A percentile compares a stretch with the other conserved stretches of the same genome.
Evolutionary conservation across 2,113 vertebrate genomes (phyloP).

Genomic region (Erythrocebus patas): DNA sequence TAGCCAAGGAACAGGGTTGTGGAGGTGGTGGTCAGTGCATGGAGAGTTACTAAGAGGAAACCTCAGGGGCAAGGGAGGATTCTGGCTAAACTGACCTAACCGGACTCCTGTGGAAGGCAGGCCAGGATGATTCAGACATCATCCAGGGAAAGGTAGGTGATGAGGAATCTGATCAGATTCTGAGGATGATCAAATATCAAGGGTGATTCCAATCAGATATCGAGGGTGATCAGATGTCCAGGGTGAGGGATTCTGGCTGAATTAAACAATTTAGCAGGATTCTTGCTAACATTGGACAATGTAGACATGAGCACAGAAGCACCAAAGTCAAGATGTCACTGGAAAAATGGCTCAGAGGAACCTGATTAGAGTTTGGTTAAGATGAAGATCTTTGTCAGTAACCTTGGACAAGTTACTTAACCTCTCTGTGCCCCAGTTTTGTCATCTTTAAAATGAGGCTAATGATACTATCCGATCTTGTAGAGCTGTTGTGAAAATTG

Average conservation of each 20-base stretch:
- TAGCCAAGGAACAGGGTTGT: background rate
- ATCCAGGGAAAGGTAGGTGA: no score
- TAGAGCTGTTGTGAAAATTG: background rate
- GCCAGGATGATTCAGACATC: background rate
- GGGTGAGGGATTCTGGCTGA: background rate
- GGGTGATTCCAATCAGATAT: background rate
- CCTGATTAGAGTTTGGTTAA: background rate
- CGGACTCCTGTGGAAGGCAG: background rate
- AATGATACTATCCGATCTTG: background rate
- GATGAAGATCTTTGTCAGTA: background rate
- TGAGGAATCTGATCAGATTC: background rate
- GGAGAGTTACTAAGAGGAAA: background rate
- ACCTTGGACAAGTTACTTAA: background rate
- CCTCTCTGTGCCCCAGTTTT: background rate
- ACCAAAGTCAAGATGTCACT: background rate
- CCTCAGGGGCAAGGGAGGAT: background rate
- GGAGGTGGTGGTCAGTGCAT: background rate
- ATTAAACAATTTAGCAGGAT: background rate
- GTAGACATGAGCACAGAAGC: background rate
- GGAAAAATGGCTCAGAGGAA: background rate
- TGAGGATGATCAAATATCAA: background rate
- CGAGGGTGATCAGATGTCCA: no score
- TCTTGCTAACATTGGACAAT: background rate
- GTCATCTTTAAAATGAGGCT: constrained; percentile 36
- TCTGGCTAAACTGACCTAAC: background rate